A percentile compares a stretch with the other conserved stretches of the same genome.
These are phyloP conservation scores for Trichoplusia ni DNA, from an alignment of 1,140 invertebrate genomes.

Conservation along the genomic window DNA sequence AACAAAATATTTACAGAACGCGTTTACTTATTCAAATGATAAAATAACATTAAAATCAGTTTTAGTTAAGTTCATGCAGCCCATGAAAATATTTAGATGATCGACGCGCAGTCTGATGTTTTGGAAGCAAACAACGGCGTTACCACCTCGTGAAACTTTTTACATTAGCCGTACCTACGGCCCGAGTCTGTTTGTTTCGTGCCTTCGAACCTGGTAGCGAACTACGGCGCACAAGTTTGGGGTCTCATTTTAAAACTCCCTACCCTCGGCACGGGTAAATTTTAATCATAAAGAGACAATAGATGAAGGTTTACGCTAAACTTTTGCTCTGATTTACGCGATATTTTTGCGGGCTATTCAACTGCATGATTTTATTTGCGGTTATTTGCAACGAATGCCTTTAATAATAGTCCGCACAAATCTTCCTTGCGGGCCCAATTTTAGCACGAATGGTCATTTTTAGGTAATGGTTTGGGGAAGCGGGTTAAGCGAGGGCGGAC, in stretches of 20 bases:
- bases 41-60: not conserved
- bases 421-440: constrained; percentile 21
- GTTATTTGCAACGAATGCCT: constrained; percentile 32
- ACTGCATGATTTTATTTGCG: constrained; percentile 38
- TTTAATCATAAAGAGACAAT: constrained; percentile 76
- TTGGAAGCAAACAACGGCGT: constrained; percentile 61
- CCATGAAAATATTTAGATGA: constrained; percentile 29
- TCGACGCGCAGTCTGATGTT: constrained; percentile 54
- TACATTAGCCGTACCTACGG: constrained; percentile 61
- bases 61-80: not conserved
- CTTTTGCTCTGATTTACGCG: constrained; percentile 49
- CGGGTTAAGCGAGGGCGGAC: constrained; percentile 27
- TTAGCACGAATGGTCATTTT: constrained; percentile 30
- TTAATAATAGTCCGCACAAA: constrained; percentile 34
- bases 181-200: constrained; percentile 67
- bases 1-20: no score
- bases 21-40: not conserved
- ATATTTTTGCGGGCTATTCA: constrained; percentile 34
- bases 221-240: constrained; percentile 67
- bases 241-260: constrained; percentile 69
- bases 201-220: constrained; percentile 61
- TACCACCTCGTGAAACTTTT: constrained; percentile 62
- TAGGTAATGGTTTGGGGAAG: constrained; percentile 27
- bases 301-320: constrained; percentile 60
- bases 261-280: constrained; percentile 55